Conservation (phyloP, 2,888 invertebrate species). For the Frankliniella fusca region DNA sequence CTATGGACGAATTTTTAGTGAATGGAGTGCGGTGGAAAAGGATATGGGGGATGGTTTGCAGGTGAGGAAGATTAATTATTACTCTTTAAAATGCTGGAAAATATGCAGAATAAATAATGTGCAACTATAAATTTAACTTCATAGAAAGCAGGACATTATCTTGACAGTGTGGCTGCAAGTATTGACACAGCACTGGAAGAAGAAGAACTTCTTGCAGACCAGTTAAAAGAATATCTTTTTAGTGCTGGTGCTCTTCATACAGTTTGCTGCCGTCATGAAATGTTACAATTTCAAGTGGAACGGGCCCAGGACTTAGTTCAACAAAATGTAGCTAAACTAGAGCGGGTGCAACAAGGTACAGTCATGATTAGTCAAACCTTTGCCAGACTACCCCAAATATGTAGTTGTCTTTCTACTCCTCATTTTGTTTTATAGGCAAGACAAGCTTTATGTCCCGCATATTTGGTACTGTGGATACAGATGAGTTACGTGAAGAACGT, state of each 20-base stretch:
- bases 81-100: no score
- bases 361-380: no score
- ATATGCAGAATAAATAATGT: neutral
- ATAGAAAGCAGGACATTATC: slow-evolving; percentile 56
- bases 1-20: slow-evolving; percentile 76
- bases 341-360: slow-evolving; percentile 50
- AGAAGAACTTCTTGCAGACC: slow-evolving; percentile 77
- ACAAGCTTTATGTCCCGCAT: slow-evolving; percentile 67
- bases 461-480: slow-evolving; percentile 71
- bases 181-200: slow-evolving; percentile 73
- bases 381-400: neutral
- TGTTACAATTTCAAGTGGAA: slow-evolving; percentile 67
- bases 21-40: slow-evolving; percentile 79
- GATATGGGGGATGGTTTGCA: slow-evolving; percentile 77
- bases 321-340: slow-evolving; percentile 50
- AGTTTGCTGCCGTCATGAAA: slow-evolving; percentile 69
- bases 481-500: slow-evolving; percentile 67
- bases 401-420: neutral
- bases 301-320: slow-evolving; percentile 63
- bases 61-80: slow-evolving; percentile 40
- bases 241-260: slow-evolving; percentile 70
- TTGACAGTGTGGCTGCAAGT: slow-evolving; percentile 68
- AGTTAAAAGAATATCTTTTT: slow-evolving; percentile 77
- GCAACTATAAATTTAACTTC: slow-evolving; percentile 33
- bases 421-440: slow-evolving; percentile 51